Conservation (phyloP, 2,888 invertebrate genomes). For the Mythimna loreyi region DNA sequence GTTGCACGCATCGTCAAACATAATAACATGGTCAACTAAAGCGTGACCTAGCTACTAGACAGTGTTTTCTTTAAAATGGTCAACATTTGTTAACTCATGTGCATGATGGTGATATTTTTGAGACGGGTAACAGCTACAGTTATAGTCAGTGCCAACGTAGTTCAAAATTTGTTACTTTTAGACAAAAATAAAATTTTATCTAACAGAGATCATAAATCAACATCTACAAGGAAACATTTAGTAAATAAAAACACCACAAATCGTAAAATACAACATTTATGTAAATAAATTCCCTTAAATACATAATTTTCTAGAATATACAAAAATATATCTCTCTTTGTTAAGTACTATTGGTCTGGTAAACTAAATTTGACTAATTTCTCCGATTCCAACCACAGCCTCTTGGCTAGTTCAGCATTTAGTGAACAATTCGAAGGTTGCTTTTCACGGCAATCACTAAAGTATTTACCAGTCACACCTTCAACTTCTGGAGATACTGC, state of each 20-base stretch:
- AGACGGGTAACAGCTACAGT: too few species aligned
- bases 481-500: slow-evolving; percentile 90
- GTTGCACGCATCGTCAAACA: slow-evolving; percentile 23
- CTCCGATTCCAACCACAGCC: slow-evolving; percentile 93
- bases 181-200: background rate
- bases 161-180: background rate
- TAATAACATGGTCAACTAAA: too few species aligned
- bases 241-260: slow-evolving; percentile 26
- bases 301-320: slow-evolving; percentile 30
- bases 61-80: slow-evolving; percentile 21
- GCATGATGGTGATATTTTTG: background rate
- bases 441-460: slow-evolving; percentile 90
- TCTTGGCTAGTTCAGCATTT: slow-evolving; percentile 89
- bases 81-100: background rate
- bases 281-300: slow-evolving; percentile 37
- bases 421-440: slow-evolving; percentile 88
- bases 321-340: slow-evolving; percentile 19
- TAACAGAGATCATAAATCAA: background rate
- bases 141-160: too few species aligned
- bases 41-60: slow-evolving; percentile 10
- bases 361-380: slow-evolving; percentile 83
- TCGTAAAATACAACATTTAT: slow-evolving; percentile 40
- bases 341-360: slow-evolving; percentile 60
- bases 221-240: background rate
- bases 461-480: slow-evolving; percentile 92